Conservation (phyloP, 2,797 vertebrate genomes). For the Anabacerthia variegaticeps region DNA sequence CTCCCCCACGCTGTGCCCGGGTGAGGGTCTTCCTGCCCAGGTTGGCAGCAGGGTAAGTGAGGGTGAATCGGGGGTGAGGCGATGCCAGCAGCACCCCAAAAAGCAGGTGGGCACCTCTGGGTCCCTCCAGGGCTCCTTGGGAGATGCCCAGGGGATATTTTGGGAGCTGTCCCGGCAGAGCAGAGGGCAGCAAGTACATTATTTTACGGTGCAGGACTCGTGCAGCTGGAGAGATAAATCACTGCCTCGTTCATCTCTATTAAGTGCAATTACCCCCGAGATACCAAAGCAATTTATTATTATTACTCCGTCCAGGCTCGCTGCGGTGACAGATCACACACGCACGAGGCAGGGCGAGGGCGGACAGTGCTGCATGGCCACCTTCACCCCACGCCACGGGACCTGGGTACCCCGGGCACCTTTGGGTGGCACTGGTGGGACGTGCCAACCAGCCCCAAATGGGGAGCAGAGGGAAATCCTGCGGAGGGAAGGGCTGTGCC, state of each 20-base stretch:
- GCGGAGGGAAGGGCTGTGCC: neutral
- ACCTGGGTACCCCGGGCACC: fast-evolving
- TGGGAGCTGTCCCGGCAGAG: neutral
- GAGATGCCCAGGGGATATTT: neutral
- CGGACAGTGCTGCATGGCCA: neutral
- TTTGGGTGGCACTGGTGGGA: neutral
- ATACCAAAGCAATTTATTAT: neutral
- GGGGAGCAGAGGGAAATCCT: neutral
- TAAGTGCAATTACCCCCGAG: neutral
- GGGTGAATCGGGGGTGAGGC: fast-evolving
- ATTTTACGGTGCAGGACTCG: neutral
- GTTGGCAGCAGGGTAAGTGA: fast-evolving
- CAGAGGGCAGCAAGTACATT: neutral
- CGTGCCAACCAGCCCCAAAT: fast-evolving
- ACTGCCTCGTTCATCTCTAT: neutral
- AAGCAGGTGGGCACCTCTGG: neutral
- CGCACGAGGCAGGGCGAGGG: neutral
- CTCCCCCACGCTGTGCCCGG: fast-evolving
- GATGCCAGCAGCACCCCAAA: neutral
- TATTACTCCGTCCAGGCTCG: fast-evolving
- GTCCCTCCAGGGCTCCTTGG: neutral
- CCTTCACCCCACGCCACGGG: fast-evolving
- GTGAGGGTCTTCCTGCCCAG: neutral
- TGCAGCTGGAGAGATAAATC: neutral
- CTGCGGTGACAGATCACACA: neutral